A percentile compares a stretch with the other conserved stretches of the same genome.
phyloP scores from a whole-genome alignment of 2,888 invertebrate genomes.

The Caenorhabditis zanzibari region DNA sequence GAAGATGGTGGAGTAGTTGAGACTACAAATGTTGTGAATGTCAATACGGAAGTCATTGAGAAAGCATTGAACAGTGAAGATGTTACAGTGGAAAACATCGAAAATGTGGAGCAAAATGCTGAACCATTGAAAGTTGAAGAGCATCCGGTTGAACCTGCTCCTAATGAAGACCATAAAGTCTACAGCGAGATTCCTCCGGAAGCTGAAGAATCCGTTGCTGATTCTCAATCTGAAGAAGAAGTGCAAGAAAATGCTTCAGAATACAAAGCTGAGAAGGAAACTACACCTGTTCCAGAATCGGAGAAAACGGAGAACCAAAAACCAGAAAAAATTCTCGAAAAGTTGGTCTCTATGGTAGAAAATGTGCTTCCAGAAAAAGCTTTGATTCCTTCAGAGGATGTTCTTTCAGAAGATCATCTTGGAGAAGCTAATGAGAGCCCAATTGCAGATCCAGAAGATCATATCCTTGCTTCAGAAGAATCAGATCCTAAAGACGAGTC shows the following conservation, averaged over 20 bases:
- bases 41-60: neutral
- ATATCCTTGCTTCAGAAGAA: too few species aligned
- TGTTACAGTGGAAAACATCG: neutral
- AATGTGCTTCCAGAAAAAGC: neutral
- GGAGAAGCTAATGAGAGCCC: too few species aligned
- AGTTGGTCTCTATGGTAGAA: conserved; percentile 2
- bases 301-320: too few species aligned
- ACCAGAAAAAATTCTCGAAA: conserved; percentile 4
- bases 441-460: too few species aligned
- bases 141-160: too few species aligned
- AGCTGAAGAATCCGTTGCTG: conserved; percentile 9
- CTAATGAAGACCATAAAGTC: neutral
- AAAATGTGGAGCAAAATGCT: neutral
- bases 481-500: too few species aligned
- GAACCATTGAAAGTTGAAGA: neutral
- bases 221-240: conserved; percentile 1
- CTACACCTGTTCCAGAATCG: neutral
- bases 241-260: neutral
- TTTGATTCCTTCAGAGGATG: too few species aligned
- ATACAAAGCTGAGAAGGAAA: neutral
- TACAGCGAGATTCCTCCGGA: neutral
- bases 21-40: neutral
- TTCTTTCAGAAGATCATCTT: too few species aligned
- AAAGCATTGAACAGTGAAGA: neutral
- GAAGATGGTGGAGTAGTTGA: neutral